These are phyloP conservation scores for Blennius ocellaris DNA, from an alignment of 2,113 vertebrate species.

Conservation along the genomic window DNA sequence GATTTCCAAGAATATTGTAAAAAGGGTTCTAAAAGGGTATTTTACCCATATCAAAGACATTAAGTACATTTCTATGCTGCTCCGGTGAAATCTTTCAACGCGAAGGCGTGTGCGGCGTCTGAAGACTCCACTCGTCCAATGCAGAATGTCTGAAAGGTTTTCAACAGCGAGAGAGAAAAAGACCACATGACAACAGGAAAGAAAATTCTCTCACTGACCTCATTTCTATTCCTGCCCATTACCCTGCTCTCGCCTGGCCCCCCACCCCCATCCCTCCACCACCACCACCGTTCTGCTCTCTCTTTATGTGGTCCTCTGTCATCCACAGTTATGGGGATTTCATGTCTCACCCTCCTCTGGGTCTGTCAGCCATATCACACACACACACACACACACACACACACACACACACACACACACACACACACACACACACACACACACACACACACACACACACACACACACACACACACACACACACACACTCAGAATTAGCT, in stretches of 20 bases:
- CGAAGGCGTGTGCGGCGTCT: too few species aligned
- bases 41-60: too few species aligned
- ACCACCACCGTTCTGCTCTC: not conserved
- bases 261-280: not conserved
- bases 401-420: not conserved
- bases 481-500: conserved; percentile 6
- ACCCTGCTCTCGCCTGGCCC: too few species aligned
- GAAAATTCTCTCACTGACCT: not conserved
- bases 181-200: not conserved
- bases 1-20: too few species aligned
- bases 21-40: too few species aligned
- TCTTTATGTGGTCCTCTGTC: not conserved
- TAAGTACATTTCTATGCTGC: too few species aligned
- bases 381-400: not conserved
- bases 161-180: too few species aligned
- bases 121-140: too few species aligned
- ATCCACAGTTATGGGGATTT: not conserved
- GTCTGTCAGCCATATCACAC: not conserved
- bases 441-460: too few species aligned
- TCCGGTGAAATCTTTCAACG: too few species aligned
- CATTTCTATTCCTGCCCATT: not conserved
- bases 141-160: too few species aligned
- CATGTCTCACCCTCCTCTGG: not conserved
- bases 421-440: not conserved
- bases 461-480: too few species aligned